Base-by-base conservation (phyloP, 2,797 vertebrate genomes). In the Diplodus sargus region DNA sequence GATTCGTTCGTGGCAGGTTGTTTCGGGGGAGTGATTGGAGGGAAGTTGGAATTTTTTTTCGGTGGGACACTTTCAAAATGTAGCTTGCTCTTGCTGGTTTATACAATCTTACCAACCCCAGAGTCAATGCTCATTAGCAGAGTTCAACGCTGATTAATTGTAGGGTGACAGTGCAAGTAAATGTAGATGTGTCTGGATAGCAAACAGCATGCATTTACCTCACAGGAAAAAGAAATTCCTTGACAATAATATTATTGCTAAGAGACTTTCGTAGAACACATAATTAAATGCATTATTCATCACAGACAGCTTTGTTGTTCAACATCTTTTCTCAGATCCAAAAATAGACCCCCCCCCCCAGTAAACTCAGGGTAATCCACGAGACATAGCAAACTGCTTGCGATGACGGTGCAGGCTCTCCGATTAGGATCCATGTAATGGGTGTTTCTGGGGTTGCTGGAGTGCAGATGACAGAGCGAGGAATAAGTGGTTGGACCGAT, bases 401-500 rank as follows among this genome's bases (percentile, higher is more conserved):
- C 25, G 68, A 82, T 87, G 87, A 87, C 49, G 62, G 75, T 28
- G 87, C 83, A 83, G 77, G 17, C 87, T 88, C 87, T 88, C 79
- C 47, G 84, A 91, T 90, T 87, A 82, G 48, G 79, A 87, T 77
- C 67, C 79, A 11, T 91, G 78, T 84, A 87, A 70, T 82, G 86
- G 82, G 62, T 81, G 89, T 91, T 89, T 87, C 63, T 81, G 78
- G 52, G 78, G 79, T 82, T 4, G 62, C 65, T 81, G 66, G 79
- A 79, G 74, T 49, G 60, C 64, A 66, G 47, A 69, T 76, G 85
- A 89, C 68, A 85, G 87, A 77, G 48, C 67, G 57, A 76, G 87
- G 85, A 84, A 84, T 84, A 86, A 88, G 71, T 76, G 80, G 74
- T 82, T 78, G 51, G 63, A 83, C 69, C 47, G 9, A 81, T 42